Conservation (phyloP, 2,113 vertebrate species). For the Lepisosteus osseus region DNA sequence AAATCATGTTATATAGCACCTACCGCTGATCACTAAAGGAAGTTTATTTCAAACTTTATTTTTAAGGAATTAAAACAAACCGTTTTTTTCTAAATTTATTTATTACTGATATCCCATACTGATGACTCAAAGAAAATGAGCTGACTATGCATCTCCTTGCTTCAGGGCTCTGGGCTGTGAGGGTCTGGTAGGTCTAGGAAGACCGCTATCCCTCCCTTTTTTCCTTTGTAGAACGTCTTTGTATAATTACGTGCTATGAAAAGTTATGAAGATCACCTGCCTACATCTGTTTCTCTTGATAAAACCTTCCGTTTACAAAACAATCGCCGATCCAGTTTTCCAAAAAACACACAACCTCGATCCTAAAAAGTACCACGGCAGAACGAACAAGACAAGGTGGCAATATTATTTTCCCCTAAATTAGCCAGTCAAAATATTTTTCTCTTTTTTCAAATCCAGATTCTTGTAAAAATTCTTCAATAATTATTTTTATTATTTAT, state of each 20-base stretch:
- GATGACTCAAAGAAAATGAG: slow-evolving; percentile 95
- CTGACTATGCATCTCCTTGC: slow-evolving; percentile 98
- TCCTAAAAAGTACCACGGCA: slow-evolving; percentile 99
- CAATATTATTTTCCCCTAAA: slow-evolving; percentile 83
- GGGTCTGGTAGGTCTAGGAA: slow-evolving; percentile 92
- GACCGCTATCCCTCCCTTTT: slow-evolving; percentile 82
- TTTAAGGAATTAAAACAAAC: slow-evolving; percentile 59
- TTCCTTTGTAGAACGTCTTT: slow-evolving; percentile 87
- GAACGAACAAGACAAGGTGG: slow-evolving; percentile 99
- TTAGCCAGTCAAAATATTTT: slow-evolving; percentile 99
- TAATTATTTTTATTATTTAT: slow-evolving; percentile 91
- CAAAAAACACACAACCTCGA: slow-evolving; percentile 95
- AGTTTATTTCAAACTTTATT: slow-evolving; percentile 80
- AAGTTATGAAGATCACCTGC: slow-evolving; percentile 99
- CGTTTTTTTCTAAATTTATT: slow-evolving; percentile 52
- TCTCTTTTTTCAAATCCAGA: slow-evolving; percentile 99
- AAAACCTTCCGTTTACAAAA: slow-evolving; percentile 98
- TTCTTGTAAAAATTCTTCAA: slow-evolving; percentile 99
- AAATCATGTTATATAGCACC: slow-evolving; percentile 99
- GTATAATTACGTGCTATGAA: slow-evolving; percentile 98
- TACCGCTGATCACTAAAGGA: slow-evolving; percentile 99
- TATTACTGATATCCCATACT: slow-evolving; percentile 93
- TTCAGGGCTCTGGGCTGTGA: slow-evolving; percentile 99
- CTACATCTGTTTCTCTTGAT: slow-evolving; percentile 77
- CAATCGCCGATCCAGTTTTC: slow-evolving; percentile 90